These are phyloP conservation scores for Cepaea hortensis DNA, from an alignment of 2,888 invertebrate species.

Conservation along the genomic window DNA sequence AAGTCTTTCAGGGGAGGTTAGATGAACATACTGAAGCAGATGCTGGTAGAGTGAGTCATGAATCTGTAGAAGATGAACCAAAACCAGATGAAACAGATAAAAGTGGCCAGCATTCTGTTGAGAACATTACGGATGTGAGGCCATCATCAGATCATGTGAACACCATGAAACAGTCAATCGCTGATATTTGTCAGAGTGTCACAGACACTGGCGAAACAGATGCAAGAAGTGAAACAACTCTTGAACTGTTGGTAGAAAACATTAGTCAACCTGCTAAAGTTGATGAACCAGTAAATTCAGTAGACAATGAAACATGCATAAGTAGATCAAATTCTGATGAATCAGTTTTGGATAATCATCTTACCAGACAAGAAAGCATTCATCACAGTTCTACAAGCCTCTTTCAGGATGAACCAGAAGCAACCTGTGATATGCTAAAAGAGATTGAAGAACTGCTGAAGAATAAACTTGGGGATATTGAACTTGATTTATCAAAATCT, in stretches of 20 bases:
- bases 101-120: background rate
- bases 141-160: background rate
- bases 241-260: background rate
- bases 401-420: conserved; percentile 39
- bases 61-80: background rate
- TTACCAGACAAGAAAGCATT: background rate
- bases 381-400: conserved; percentile 27
- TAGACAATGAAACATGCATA: no score
- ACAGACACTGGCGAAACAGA: background rate
- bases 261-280: background rate
- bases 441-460: conserved; percentile 55
- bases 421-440: conserved; percentile 57
- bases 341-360: background rate
- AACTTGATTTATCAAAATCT: conserved; percentile 51
- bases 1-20: conserved; percentile 12
- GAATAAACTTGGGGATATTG: conserved; percentile 41
- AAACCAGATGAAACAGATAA: background rate
- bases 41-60: background rate
- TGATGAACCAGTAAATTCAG: background rate
- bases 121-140: background rate
- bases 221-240: background rate
- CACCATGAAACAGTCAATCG: background rate
- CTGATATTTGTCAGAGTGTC: background rate
- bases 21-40: background rate
- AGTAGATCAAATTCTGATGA: background rate